Evolutionary conservation across 2,797 vertebrate species (phyloP).

Genomic region (Syndactyla subalaris): DNA sequence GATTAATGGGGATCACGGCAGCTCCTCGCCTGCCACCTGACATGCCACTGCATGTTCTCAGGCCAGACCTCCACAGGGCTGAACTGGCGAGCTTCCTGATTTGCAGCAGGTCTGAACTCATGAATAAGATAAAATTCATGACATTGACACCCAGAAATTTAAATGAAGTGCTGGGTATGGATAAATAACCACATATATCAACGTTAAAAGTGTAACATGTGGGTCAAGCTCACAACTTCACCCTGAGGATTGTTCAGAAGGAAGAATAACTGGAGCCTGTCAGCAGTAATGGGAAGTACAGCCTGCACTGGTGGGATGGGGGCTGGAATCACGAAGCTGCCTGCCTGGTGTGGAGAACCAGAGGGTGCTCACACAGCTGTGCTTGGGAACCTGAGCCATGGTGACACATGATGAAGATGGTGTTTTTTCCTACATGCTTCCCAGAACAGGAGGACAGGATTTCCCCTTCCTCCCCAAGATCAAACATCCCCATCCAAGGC

Average conservation of each 20-base stretch:
- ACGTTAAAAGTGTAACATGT: fast-evolving
- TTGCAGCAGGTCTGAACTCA: background rate
- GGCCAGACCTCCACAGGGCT: background rate
- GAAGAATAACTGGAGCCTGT: background rate
- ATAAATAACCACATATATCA: background rate
- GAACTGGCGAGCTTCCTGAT: background rate
- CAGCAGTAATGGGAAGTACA: background rate
- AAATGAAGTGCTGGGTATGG: background rate
- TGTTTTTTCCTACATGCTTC: background rate
- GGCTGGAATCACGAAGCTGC: background rate
- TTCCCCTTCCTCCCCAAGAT: background rate
- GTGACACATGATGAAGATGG: background rate
- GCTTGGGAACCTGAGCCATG: fast-evolving
- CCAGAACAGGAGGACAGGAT: background rate
- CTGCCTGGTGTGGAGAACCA: background rate
- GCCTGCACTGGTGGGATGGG: background rate
- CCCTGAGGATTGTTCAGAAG: background rate
- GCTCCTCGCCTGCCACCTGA: background rate
- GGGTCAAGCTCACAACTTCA: background rate
- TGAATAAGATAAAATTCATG: too few relatives aligned
- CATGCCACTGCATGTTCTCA: background rate
- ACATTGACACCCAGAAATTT: background rate
- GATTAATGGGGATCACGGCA: background rate
- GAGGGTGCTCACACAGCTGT: background rate
- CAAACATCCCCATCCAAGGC: background rate